These are phyloP conservation scores for Syrrhaptes paradoxus DNA, from an alignment of 2,113 vertebrate genomes.

Conservation along the genomic window DNA sequence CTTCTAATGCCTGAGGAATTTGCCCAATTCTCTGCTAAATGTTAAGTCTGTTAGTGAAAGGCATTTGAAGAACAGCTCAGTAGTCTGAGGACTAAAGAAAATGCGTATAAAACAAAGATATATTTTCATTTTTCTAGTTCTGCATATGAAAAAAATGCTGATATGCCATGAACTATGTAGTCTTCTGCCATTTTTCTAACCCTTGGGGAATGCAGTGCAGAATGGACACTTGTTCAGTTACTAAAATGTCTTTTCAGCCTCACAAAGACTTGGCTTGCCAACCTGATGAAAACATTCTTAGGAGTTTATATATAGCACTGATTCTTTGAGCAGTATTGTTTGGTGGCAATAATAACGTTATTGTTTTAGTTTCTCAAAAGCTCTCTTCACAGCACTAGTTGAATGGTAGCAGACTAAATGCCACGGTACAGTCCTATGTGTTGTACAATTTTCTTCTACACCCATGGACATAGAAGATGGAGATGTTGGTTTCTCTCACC, in stretches of 20 bases:
- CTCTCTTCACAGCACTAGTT: slow-evolving; percentile 60
- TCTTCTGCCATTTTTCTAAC: slow-evolving; percentile 73
- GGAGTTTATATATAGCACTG: slow-evolving; percentile 71
- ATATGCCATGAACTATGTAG: slow-evolving; percentile 52
- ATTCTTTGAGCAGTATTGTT: slow-evolving; percentile 71
- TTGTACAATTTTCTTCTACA: slow-evolving; percentile 12
- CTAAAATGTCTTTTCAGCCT: slow-evolving; percentile 66
- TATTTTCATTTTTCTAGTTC: slow-evolving; percentile 48
- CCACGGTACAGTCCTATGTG: neutral
- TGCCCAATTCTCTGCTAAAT: slow-evolving; percentile 62
- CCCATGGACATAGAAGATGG: neutral
- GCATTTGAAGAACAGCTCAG: slow-evolving; percentile 53
- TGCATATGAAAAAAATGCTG: slow-evolving; percentile 51
- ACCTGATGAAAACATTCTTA: slow-evolving; percentile 75
- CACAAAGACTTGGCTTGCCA: slow-evolving; percentile 70
- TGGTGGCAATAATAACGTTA: slow-evolving; percentile 74
- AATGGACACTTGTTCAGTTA: slow-evolving; percentile 72
- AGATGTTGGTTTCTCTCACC: neutral
- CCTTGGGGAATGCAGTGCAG: slow-evolving; percentile 61
- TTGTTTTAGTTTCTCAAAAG: slow-evolving; percentile 75
- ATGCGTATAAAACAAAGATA: slow-evolving; percentile 67
- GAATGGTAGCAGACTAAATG: slow-evolving; percentile 39
- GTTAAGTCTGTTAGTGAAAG: slow-evolving; percentile 67
- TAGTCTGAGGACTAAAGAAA: slow-evolving; percentile 56
- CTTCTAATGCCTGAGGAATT: slow-evolving; percentile 71